Percentiles rank a stretch among this genome's conserved stretches.
phyloP scores from a whole-genome alignment of 2,113 vertebrate species.

The Fukomys damarensis region DNA sequence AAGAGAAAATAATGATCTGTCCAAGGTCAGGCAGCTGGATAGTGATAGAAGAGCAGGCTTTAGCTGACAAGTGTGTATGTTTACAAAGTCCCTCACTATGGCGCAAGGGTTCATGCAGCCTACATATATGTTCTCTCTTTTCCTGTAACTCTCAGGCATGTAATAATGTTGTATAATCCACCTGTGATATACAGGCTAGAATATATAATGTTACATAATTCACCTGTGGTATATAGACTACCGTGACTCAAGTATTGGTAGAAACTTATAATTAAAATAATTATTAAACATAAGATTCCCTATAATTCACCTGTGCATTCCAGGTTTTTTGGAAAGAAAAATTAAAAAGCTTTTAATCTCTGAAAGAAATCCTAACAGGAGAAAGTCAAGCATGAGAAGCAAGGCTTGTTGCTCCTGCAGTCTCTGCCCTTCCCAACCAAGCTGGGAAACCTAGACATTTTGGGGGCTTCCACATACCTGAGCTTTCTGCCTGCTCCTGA shows the following conservation, averaged over 20 bases:
- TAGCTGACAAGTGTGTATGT: background rate
- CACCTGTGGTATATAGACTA: conserved; percentile 4
- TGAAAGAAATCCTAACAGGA: background rate
- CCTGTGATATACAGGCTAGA: background rate
- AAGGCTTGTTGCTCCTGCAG: background rate
- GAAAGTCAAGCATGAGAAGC: background rate
- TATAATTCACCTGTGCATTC: background rate
- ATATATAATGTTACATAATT: conserved; percentile 43
- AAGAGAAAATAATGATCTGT: background rate
- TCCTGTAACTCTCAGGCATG: conserved; percentile 24
- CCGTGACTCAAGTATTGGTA: conserved; percentile 53
- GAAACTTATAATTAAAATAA: conserved; percentile 69
- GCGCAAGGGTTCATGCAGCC: background rate
- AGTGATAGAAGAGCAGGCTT: background rate
- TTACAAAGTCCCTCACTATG: background rate
- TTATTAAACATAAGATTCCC: background rate
- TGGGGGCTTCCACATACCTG: background rate
- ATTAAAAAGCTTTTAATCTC: background rate
- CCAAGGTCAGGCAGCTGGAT: too few relatives aligned
- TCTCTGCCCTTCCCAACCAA: background rate
- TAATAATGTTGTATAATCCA: conserved; percentile 42
- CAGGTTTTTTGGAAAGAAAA: background rate
- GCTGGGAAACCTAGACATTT: background rate
- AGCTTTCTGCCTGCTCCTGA: background rate
- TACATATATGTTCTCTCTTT: conserved; percentile 19